A percentile compares a stretch with the other conserved stretches of the same genome.
phyloP scores from a whole-genome alignment of 2,797 vertebrate genomes.

The Catostomus latipinnis region DNA sequence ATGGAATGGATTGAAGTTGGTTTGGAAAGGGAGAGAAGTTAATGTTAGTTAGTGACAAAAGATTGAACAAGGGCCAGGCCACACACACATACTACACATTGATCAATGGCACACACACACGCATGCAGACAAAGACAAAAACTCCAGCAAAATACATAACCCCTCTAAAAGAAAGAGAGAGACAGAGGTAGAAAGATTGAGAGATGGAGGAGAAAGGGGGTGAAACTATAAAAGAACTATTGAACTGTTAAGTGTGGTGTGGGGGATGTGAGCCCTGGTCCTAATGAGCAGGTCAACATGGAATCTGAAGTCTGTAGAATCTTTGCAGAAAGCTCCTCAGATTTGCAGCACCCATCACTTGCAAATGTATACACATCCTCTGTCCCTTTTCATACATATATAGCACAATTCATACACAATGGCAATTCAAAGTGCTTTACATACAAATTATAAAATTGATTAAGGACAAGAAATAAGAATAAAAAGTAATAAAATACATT shows the following conservation, averaged over 20 bases:
- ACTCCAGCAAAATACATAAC: conserved; percentile 56
- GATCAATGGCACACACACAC: conserved; percentile 30
- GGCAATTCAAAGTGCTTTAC: too few species aligned
- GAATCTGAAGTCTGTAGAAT: conserved; percentile 1
- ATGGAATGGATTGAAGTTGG: conserved; percentile 40
- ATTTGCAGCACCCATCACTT: not conserved
- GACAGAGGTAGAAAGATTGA: not conserved
- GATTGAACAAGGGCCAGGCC: conserved; percentile 18
- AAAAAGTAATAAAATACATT: too few species aligned
- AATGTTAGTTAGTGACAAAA: conserved; percentile 51
- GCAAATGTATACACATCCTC: not conserved
- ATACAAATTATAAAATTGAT: too few species aligned
- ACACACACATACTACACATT: conserved; percentile 13
- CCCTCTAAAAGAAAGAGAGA: conserved; percentile 38
- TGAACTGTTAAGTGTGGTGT: conserved; percentile 13
- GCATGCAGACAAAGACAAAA: conserved; percentile 44
- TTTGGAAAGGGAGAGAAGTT: conserved; percentile 41
- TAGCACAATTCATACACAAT: too few species aligned
- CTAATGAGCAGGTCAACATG: not conserved
- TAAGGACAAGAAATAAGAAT: too few species aligned
- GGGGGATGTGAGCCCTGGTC: not conserved
- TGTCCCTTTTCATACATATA: too few species aligned
- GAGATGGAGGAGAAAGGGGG: conserved; percentile 26
- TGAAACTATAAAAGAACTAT: conserved; percentile 10
- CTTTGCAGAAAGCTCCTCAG: not conserved